Conservation (phyloP, 2,113 vertebrate genomes). For the Jacana jacana region DNA sequence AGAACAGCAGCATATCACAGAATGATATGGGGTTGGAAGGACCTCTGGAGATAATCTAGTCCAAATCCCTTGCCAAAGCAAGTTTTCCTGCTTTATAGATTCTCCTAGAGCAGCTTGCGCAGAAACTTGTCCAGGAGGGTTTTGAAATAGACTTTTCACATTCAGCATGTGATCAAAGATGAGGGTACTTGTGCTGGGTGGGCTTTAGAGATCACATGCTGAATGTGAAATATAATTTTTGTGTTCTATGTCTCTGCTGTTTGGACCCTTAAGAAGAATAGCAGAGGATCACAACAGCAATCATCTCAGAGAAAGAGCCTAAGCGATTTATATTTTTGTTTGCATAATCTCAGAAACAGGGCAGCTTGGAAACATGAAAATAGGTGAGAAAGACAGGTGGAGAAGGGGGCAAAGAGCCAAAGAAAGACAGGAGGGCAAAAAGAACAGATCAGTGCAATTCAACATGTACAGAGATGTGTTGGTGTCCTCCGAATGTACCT, state of each 20-base stretch:
- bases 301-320: neutral
- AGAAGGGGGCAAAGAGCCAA: neutral
- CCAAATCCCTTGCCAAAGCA: too few relatives aligned
- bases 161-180: too few relatives aligned
- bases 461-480: neutral
- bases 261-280: neutral
- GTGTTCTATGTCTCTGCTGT: neutral
- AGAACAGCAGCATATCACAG: too few relatives aligned
- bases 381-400: rapidly evolving
- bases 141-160: too few relatives aligned
- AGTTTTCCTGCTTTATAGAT: too few relatives aligned
- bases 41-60: too few relatives aligned
- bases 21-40: too few relatives aligned
- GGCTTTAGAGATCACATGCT: too few relatives aligned
- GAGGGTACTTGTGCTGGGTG: too few relatives aligned
- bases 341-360: neutral
- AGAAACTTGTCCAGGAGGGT: too few relatives aligned
- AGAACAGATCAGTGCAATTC: neutral
- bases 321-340: neutral
- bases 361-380: neutral
- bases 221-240: neutral
- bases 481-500: neutral
- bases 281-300: neutral
- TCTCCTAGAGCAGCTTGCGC: too few relatives aligned
- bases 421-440: neutral